Conservation (phyloP, 1,140 invertebrate genomes). For the Asobara japonica region DNA sequence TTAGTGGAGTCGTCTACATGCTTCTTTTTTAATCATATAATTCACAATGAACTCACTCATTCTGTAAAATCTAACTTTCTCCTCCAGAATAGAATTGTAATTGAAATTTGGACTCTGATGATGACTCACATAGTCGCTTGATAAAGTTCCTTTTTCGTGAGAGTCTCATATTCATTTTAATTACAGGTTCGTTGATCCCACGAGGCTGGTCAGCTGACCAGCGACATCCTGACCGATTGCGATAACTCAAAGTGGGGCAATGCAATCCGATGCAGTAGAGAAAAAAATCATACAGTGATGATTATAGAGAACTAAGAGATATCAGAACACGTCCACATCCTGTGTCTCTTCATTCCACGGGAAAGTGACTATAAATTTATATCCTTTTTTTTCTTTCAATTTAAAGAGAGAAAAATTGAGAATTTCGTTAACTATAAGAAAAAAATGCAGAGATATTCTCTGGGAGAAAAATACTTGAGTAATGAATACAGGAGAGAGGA, state of each 20-base stretch:
- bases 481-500: slow-evolving; percentile 11
- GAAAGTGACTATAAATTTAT: neutral
- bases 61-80: too few relatives aligned
- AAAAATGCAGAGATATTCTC: neutral
- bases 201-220: slow-evolving; percentile 25
- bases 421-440: slow-evolving; percentile 1
- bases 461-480: neutral
- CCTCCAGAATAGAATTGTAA: too few relatives aligned
- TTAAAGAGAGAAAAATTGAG: neutral
- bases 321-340: neutral
- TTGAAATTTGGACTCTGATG: too few relatives aligned
- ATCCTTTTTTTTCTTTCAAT: neutral
- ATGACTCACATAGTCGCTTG: too few relatives aligned
- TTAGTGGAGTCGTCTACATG: too few relatives aligned
- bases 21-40: too few relatives aligned
- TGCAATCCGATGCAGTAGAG: slow-evolving; percentile 7
- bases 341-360: neutral
- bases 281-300: neutral
- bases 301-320: slow-evolving; percentile 14
- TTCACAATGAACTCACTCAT: too few relatives aligned
- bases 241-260: slow-evolving; percentile 30
- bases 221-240: slow-evolving; percentile 39
- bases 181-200: slow-evolving; percentile 7
- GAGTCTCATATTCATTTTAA: neutral
- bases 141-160: neutral